These are phyloP conservation scores for Agrotis clavis DNA, from an alignment of 2,888 invertebrate genomes.

Conservation along the genomic window DNA sequence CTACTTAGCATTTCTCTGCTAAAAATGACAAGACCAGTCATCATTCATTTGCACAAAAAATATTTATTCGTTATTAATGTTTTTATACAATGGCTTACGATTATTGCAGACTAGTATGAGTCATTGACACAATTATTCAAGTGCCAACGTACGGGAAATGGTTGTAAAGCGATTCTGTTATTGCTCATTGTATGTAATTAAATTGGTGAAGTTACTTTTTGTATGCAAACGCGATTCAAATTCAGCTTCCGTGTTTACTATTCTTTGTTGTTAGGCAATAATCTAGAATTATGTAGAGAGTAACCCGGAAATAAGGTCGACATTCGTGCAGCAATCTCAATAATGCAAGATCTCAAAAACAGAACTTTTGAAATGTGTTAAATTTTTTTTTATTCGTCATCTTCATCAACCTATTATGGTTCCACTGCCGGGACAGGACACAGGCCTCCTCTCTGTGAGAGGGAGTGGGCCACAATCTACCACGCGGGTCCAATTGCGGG, in stretches of 20 bases:
- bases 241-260: conserved; percentile 48
- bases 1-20: too few species aligned
- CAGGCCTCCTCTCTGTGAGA: too few species aligned
- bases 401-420: too few species aligned
- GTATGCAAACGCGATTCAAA: conserved; percentile 16
- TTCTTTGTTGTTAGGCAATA: conserved; percentile 28
- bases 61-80: conserved; percentile 12
- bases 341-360: neutral
- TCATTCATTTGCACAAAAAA: neutral
- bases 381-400: neutral
- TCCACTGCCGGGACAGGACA: too few species aligned
- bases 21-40: too few species aligned
- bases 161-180: conserved; percentile 38
- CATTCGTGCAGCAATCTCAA: conserved; percentile 7
- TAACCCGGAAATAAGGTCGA: neutral
- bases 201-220: conserved; percentile 31
- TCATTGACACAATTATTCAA: conserved; percentile 52
- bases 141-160: conserved; percentile 52
- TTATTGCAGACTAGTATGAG: conserved; percentile 38
- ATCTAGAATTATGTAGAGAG: conserved; percentile 19
- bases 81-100: conserved; percentile 32
- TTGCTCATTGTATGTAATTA: conserved; percentile 48
- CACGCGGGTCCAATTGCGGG: too few species aligned
- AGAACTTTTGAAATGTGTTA: neutral
- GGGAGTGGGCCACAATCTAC: too few species aligned